phyloP scores from a whole-genome alignment of 2,888 invertebrate species.

The Didymodactylos carnosus region DNA sequence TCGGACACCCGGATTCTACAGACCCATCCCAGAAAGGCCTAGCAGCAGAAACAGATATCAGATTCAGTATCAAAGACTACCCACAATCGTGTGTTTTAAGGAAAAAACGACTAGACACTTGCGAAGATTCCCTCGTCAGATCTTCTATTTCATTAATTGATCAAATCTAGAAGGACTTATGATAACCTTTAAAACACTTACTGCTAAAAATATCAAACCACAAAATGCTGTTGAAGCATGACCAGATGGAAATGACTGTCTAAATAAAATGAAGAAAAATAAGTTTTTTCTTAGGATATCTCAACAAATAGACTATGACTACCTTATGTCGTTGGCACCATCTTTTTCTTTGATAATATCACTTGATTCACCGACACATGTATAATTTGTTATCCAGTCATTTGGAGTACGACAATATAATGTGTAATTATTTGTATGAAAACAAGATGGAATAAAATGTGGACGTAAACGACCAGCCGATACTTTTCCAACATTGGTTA shows the following conservation, averaged over 20 bases:
- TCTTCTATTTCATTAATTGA: too few relatives aligned
- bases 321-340: background rate
- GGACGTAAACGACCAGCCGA: slow-evolving; percentile 6
- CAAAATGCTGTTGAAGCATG: slow-evolving; percentile 7
- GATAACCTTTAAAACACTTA: background rate
- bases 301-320: background rate
- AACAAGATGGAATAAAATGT: slow-evolving; percentile 8
- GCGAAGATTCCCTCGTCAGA: too few relatives aligned
- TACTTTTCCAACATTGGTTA: slow-evolving; percentile 11
- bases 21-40: too few relatives aligned
- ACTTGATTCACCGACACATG: background rate
- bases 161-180: too few relatives aligned
- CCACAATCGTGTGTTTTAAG: too few relatives aligned
- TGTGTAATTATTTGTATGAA: background rate
- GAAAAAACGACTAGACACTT: too few relatives aligned
- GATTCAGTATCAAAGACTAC: too few relatives aligned
- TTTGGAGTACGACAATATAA: background rate
- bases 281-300: too few relatives aligned
- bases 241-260: slow-evolving; percentile 12
- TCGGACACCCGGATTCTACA: too few relatives aligned
- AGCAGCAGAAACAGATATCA: too few relatives aligned
- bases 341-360: background rate
- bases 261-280: too few relatives aligned
- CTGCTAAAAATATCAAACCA: slow-evolving; percentile 5
- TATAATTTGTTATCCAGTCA: background rate